Evolutionary conservation across 1,140 invertebrate genomes (phyloP), one percentile per base, ranked within the genome.

Genomic region (Micrasema longulum): DNA sequence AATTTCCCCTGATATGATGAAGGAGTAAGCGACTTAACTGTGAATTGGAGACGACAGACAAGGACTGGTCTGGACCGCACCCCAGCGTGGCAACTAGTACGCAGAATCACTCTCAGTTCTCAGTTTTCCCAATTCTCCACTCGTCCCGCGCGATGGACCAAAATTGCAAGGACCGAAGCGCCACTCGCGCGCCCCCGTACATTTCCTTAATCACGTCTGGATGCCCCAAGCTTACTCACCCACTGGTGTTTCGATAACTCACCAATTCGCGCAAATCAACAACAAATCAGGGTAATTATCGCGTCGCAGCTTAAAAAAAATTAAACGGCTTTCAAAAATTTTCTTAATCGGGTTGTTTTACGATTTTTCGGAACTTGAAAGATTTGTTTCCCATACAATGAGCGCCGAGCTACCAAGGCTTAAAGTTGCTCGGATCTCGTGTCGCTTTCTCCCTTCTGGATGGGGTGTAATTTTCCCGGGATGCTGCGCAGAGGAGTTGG

Each of bases 401-500:
- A 31, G 6, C n/a, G 20, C 23, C 6, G 26, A 26, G 53, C 31
- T 16, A 9, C n/a, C 36, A 57, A 20, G 53, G 22, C 14, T 41
- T n/a, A 1, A 14, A 23, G 22, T 45, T 18, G 57, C 38, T 45
- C n/a, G 57, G 14, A 41, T 41, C 7, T 7, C 11, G 7, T 11
- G 18, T 6, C 9, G 26, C 11, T 63, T 63, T 4, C 9, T 14
- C 2, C 57, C 7, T 63, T 63, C n/a, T 43, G 57, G 38, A 2
- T 43, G 18, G 18, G 7, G 18, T 22, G 36, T 18, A 11, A 45
- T 45, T 79, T 81, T 81, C 82, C 84, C 82, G 82, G 83, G 84
- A 85, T 84, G 84, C 84, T 85, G 84, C 84, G 84, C 84, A 82
- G 84, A 84, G 83, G 82, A 81, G 80, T 80, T 82, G 77, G 78